Evolutionary conservation across 2,888 invertebrate species (phyloP).

Genomic region (Melanargia galathea): DNA sequence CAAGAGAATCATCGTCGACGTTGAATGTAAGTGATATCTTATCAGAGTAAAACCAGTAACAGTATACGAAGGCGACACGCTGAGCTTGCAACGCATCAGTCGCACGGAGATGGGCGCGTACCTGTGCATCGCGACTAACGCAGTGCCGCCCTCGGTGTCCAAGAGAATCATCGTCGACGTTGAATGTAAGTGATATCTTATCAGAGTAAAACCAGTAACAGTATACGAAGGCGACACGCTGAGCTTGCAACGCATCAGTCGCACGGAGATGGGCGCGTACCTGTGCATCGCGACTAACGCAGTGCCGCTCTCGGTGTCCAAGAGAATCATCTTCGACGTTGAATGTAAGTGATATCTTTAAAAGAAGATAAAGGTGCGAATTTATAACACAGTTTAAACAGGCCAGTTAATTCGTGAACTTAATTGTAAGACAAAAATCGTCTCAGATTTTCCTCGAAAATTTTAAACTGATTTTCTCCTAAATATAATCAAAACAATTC

Average conservation of each 20-base stretch:
- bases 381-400: not conserved
- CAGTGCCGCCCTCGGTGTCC: slow-evolving; percentile 95
- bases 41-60: no score
- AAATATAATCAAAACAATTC: not conserved
- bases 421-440: not conserved
- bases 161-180: slow-evolving; percentile 95
- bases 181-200: slow-evolving; percentile 86
- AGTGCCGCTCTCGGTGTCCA: slow-evolving; percentile 95
- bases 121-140: slow-evolving; percentile 85
- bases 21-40: slow-evolving; percentile 92
- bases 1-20: slow-evolving; percentile 94
- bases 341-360: slow-evolving; percentile 69
- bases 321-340: slow-evolving; percentile 86
- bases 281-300: slow-evolving; percentile 86
- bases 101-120: slow-evolving; percentile 84
- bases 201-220: slow-evolving; percentile 46
- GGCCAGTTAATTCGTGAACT: not conserved
- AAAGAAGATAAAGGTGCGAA: no score
- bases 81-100: slow-evolving; percentile 93
- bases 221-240: slow-evolving; percentile 93
- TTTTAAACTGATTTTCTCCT: not conserved
- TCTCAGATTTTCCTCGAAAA: not conserved
- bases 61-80: slow-evolving; percentile 91
- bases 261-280: slow-evolving; percentile 83
- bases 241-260: slow-evolving; percentile 92